Conservation (phyloP, 2,888 invertebrate species). For the Chrysodeixis includens region DNA sequence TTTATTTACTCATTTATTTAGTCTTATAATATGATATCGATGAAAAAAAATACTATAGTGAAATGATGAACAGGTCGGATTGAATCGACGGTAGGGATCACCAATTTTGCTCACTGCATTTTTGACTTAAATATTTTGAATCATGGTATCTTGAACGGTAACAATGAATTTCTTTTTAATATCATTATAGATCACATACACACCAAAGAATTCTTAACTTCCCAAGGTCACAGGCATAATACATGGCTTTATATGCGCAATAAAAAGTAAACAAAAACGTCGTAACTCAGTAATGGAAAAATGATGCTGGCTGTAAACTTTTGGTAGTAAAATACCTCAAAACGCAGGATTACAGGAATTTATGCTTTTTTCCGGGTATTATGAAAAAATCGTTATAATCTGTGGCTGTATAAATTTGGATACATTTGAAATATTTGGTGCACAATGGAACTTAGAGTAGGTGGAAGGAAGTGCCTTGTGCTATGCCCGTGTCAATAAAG, state of each 20-base stretch:
- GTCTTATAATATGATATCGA: no score
- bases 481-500: no score
- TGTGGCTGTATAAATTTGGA: background rate
- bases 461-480: no score
- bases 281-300: slow-evolving; percentile 26
- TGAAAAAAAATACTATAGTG: no score
- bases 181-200: background rate
- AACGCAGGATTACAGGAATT: background rate
- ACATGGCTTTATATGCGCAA: background rate
- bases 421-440: background rate
- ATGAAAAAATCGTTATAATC: background rate
- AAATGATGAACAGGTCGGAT: no score
- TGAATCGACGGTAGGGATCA: no score
- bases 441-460: no score
- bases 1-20: no score
- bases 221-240: background rate
- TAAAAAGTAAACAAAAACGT: slow-evolving; percentile 18
- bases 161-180: no score
- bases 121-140: no score
- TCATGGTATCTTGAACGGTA: no score
- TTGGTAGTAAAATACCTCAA: slow-evolving; percentile 5
- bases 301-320: slow-evolving; percentile 15
- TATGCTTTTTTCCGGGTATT: background rate
- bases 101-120: no score
- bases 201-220: background rate